A percentile compares a stretch with the other conserved stretches of the same genome.
phyloP scores from a whole-genome alignment of 92 coral and sea anemone genomes.

The Montipora capitata region DNA sequence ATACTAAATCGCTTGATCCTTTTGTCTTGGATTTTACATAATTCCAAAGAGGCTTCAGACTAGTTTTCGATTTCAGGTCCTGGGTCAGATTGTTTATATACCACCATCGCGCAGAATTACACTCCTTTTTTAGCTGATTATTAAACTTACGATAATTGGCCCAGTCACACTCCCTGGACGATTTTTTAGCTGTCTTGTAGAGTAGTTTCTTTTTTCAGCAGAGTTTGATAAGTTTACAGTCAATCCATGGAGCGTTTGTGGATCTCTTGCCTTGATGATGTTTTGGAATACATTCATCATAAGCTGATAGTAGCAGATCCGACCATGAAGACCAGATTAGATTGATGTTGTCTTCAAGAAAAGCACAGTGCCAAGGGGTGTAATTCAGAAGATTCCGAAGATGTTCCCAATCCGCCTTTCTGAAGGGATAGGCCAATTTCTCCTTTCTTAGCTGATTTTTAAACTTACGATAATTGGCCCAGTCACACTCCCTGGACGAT shows the following conservation, averaged over 20 bases:
- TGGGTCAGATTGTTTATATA: conserved; percentile 17
- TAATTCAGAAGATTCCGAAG: conserved; percentile 6
- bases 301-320: conserved; percentile 37
- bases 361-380: conserved; percentile 60
- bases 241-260: conserved; percentile 26
- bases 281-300: conserved; percentile 46
- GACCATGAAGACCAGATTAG: conserved; percentile 38
- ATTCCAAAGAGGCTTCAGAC: conserved; percentile 8
- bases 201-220: conserved; percentile 16
- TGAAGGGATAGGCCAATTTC: conserved; percentile 19
- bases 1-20: conserved; percentile 4
- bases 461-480: conserved; percentile 4
- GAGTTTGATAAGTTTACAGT: not conserved
- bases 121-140: conserved; percentile 22
- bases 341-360: conserved; percentile 19
- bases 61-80: not conserved
- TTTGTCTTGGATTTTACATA: conserved; percentile 5
- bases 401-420: conserved; percentile 33
- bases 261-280: conserved; percentile 20
- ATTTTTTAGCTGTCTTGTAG: conserved; percentile 31
- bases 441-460: conserved; percentile 10
- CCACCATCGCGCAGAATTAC: conserved; percentile 12
- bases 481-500: not conserved
- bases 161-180: not conserved
- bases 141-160: conserved; percentile 9